These are phyloP conservation scores for Euthynnus affinis DNA, from an alignment of 2,797 vertebrate species.

Conservation along the genomic window DNA sequence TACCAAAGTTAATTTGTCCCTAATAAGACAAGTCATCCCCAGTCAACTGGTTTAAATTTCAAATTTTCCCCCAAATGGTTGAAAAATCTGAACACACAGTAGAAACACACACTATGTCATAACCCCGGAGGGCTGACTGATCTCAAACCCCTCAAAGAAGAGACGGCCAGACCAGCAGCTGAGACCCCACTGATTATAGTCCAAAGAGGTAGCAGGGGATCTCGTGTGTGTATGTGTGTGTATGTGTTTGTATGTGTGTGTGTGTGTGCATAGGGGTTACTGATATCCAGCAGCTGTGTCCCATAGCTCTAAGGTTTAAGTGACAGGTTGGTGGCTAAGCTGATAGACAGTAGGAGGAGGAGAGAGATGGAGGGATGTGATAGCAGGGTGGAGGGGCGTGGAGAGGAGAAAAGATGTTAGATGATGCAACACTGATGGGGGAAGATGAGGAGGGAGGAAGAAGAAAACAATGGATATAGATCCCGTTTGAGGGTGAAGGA, in stretches of 20 bases:
- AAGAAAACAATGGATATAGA: conserved; percentile 37
- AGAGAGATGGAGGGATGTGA: conserved; percentile 52
- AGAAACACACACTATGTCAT: conserved; percentile 37
- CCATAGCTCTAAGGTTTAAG: conserved; percentile 57
- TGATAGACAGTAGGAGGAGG: conserved; percentile 56
- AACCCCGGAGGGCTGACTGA: conserved; percentile 67
- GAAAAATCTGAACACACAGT: conserved; percentile 36
- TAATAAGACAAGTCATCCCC: conserved; percentile 25
- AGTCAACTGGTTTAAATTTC: conserved; percentile 42
- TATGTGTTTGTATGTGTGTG: conserved; percentile 18
- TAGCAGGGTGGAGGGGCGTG: conserved; percentile 28
- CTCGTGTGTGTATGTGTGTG: conserved; percentile 26
- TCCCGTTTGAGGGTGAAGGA: conserved; percentile 26
- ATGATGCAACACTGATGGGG: conserved; percentile 61
- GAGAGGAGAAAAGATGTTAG: conserved; percentile 33
- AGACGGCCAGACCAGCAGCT: conserved; percentile 75
- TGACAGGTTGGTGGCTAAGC: conserved; percentile 67
- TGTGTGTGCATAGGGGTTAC: conserved; percentile 58
- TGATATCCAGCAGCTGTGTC: conserved; percentile 72
- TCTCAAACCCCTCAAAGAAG: conserved; percentile 64
- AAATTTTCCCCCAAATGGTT: conserved; percentile 17
- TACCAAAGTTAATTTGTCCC: neutral
- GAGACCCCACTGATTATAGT: conserved; percentile 78
- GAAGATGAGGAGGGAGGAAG: conserved; percentile 30
- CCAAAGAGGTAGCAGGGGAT: conserved; percentile 64